A percentile compares a stretch with the other conserved stretches of the same genome.
Conservation (phyloP, 2,113 vertebrate genomes). For the Cyanoderma ruficeps region DNA sequence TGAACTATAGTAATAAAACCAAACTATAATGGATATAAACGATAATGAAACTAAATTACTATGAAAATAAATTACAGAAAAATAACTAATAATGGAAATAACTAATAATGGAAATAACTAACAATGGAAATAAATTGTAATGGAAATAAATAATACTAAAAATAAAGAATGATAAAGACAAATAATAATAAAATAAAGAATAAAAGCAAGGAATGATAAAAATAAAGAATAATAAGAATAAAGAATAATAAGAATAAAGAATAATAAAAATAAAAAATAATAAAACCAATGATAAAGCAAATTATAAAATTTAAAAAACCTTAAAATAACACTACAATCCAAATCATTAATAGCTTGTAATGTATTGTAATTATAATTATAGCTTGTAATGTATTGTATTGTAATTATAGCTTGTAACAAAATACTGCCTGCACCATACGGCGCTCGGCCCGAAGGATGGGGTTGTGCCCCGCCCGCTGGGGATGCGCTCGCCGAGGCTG, state of each 20-base stretch:
- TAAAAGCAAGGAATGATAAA: neutral
- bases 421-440: neutral
- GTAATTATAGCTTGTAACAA: too few relatives aligned
- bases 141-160: too few relatives aligned
- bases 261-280: neutral
- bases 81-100: neutral
- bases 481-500: too few relatives aligned
- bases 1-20: neutral
- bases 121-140: too few relatives aligned
- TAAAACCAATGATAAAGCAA: neutral
- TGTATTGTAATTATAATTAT: too few relatives aligned
- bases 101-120: too few relatives aligned
- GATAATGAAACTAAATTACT: neutral
- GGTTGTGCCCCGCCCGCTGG: too few relatives aligned
- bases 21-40: rapidly evolving
- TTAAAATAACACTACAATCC: neutral
- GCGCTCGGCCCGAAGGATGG: neutral
- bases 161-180: neutral
- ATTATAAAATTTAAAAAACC: neutral
- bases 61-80: neutral
- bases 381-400: too few relatives aligned
- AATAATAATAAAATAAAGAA: too few relatives aligned
- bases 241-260: neutral
- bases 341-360: neutral
- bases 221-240: neutral